Conservation (phyloP, 2,888 invertebrate genomes). For the Acronicta psi region DNA sequence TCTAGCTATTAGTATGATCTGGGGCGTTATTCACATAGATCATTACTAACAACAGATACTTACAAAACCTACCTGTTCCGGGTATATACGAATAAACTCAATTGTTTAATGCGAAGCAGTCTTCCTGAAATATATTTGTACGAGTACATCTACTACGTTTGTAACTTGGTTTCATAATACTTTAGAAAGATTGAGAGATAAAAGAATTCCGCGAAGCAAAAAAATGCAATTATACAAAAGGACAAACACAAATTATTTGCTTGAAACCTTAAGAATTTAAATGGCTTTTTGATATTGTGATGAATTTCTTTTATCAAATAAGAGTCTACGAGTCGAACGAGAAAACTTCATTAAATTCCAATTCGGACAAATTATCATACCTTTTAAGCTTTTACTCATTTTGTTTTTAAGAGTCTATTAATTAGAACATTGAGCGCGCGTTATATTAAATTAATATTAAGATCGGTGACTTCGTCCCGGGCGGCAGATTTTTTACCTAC, state of each 20-base stretch:
- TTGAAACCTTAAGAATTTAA: slow-evolving; percentile 31
- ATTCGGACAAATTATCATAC: slow-evolving; percentile 47
- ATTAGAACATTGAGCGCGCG: slow-evolving; percentile 32
- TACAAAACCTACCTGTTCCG: too few relatives aligned
- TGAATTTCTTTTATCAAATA: slow-evolving; percentile 39
- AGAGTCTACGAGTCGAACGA: slow-evolving; percentile 23
- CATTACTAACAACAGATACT: too few relatives aligned
- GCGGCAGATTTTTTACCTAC: neutral
- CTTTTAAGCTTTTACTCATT: slow-evolving; percentile 38
- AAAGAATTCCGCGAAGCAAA: slow-evolving; percentile 34
- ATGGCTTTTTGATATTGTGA: slow-evolving; percentile 36
- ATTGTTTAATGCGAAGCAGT: slow-evolving; percentile 3
- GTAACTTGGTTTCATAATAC: slow-evolving; percentile 20
- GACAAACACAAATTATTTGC: slow-evolving; percentile 38
- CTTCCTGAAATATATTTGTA: slow-evolving; percentile 1
- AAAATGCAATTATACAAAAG: slow-evolving; percentile 45
- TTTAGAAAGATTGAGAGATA: slow-evolving; percentile 23
- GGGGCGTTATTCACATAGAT: too few relatives aligned
- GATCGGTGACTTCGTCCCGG: neutral
- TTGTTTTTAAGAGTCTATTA: slow-evolving; percentile 29
- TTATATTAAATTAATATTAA: slow-evolving; percentile 19
- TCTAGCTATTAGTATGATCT: too few relatives aligned
- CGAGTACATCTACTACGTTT: slow-evolving; percentile 1
- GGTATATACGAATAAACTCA: too few relatives aligned
- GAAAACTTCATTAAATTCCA: slow-evolving; percentile 45